A percentile compares a stretch with the other conserved stretches of the same genome.
Evolutionary conservation across 2,888 invertebrate genomes (phyloP).

Genomic region (Pristionchus mayeri): DNA sequence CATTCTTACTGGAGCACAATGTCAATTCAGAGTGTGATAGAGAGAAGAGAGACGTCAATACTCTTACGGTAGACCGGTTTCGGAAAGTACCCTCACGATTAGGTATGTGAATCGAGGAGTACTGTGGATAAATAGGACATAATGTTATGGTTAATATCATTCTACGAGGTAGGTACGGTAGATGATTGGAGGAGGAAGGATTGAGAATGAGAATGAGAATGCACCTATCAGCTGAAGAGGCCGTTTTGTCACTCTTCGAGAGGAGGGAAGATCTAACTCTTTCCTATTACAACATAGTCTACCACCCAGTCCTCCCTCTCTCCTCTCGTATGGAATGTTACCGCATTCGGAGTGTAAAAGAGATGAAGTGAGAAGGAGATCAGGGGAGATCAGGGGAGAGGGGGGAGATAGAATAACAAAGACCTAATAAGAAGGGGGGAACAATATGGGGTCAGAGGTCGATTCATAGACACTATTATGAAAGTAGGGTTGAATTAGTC

Average conservation of each 20-base stretch:
- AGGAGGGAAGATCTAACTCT: constrained; percentile 6
- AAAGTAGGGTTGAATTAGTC: background rate
- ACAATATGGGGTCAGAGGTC: constrained; percentile 1
- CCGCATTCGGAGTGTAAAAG: constrained; percentile 27
- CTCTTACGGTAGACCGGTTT: constrained; percentile 26
- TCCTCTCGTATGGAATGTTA: background rate
- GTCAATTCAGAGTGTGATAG: constrained; percentile 21
- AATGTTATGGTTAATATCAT: no score
- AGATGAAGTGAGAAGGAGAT: constrained; percentile 6
- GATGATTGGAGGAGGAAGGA: constrained; percentile 1
- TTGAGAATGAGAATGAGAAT: background rate
- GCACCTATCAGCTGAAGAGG: constrained; percentile 20
- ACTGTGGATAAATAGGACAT: background rate
- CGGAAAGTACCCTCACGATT: background rate
- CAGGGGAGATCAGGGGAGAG: background rate
- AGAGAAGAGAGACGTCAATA: constrained; percentile 5
- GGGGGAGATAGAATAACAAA: background rate
- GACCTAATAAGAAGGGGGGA: constrained; percentile 10
- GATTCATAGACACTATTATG: background rate
- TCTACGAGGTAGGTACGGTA: no score
- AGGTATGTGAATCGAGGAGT: background rate
- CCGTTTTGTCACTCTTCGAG: constrained; percentile 11
- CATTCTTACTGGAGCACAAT: constrained; percentile 41
- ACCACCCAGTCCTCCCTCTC: constrained; percentile 36
- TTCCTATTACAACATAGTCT: constrained; percentile 26